Base-by-base conservation (phyloP, 2,113 vertebrate genomes). In the Haliaeetus leucogaster region DNA sequence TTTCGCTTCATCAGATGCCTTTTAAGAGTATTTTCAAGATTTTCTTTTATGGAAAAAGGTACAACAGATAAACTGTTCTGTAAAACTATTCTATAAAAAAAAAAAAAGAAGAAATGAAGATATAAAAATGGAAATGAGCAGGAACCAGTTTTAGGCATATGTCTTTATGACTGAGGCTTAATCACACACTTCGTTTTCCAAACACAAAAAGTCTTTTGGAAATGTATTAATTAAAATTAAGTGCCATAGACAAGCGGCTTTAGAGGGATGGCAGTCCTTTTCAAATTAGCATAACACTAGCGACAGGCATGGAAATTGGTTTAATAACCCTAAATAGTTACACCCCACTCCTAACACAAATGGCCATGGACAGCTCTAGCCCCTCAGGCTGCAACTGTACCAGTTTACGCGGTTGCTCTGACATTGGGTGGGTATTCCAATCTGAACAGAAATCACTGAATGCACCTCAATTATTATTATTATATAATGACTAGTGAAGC, bases 251-350 rank as follows among this genome's bases (percentile, higher is more conserved):
- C 95, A 94, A 96, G 97, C 38, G 1, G 89, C 95, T 97, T 91
- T 71, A 66, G 81, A 90, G 66, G 88, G 91, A 89, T 52, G 15
- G 52, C 32, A 81, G 91, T 70, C 93, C 96, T 92, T 91, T 95
- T 84, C 88, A 90, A 93, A 98, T 98, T 98, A 98, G 97, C 97
- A 97, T 87, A 95, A 97, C 80, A 88, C 90, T 94, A 92, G 94
- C 84, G 98, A 98, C 98, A 98, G 98, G 96, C 97, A 95, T 96
- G 97, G 98, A 98, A 99, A 99, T 98, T 97, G 98, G 97, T 98
- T 98, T 99, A 99, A 99, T 98, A 98, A 98, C 94, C 98, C 93
- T 95, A 97, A 98, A 97, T 94, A 95, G 96, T 86, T 97, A 95
- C 89, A 97, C 96, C 94, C 97, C 87, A 91, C 83, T 78, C 96